Evolutionary conservation across 1,140 invertebrate genomes (phyloP), one percentile per base, ranked within the genome.

Genomic region (Listronotus oregonensis): DNA sequence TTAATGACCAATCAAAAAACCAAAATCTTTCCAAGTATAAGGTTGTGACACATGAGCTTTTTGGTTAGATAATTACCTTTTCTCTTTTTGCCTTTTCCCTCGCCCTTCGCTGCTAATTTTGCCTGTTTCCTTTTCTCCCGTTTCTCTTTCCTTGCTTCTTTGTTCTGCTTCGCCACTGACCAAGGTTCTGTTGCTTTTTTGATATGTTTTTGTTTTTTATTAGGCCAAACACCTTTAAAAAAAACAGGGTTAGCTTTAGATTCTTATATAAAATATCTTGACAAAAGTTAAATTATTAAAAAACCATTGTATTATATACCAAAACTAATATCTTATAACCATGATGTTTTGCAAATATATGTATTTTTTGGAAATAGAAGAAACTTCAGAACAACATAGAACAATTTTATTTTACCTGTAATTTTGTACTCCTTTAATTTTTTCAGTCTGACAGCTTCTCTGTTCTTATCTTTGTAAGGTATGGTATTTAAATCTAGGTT

Each of bases 391-490:
- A n/a, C n/a, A n/a, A n/a, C n/a, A n/a, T n/a, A n/a, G n/a, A n/a
- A n/a, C n/a, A n/a, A n/a, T n/a, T n/a, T n/a, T n/a, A n/a, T n/a
- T 8, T 43, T 76, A 8, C 93, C 93, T 1, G 91, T 93, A 74
- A 88, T 83, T 77, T 84, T 81, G 75, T 86, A 94, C 7, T 84
- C 80, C 64, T 87, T 80, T 17, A 94, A 80, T 79, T 94, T 94
- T 73, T 87, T 80, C 75, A 88, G 80, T 51, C 94, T 78, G 37
- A 85, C 84, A 32, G 85, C 80, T 81, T 97, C 94, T 71, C 87
- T 86, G 71, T 89, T 84, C 73, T 90, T 90, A 75, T 97, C 90
- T 78, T 85, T 91, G 75, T 94, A 98, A 14, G 86, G 80, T 67
- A 98, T 89, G 14, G 79, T 81, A 73, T 92, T 91, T 6, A 89